Conservation (phyloP, 2,797 vertebrate genomes). For the Sebastes jordani region DNA sequence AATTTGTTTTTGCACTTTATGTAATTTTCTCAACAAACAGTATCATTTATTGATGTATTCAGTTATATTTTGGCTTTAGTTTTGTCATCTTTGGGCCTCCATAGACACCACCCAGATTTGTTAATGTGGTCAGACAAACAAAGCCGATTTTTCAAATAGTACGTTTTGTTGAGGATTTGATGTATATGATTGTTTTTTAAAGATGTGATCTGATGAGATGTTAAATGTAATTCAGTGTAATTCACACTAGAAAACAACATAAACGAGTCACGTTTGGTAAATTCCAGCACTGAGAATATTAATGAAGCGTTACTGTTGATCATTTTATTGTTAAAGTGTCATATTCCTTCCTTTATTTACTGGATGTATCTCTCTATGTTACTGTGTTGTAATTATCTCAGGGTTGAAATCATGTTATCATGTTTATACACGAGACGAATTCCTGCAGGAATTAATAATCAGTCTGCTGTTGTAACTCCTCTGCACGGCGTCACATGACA, state of each 20-base stretch:
- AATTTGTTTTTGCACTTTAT: neutral
- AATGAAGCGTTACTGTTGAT: conserved; percentile 32
- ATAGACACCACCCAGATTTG: neutral
- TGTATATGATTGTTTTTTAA: conserved; percentile 56
- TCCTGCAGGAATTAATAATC: conserved; percentile 23
- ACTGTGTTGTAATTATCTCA: conserved; percentile 74
- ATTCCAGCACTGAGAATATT: conserved; percentile 64
- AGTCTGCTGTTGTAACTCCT: neutral
- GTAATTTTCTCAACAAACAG: neutral
- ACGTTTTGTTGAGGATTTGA: conserved; percentile 15
- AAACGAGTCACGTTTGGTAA: neutral
- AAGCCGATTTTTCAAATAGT: neutral
- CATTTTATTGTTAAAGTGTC: neutral
- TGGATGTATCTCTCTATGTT: conserved; percentile 50
- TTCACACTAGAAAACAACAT: neutral
- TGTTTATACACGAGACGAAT: conserved; percentile 10
- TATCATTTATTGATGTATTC: neutral
- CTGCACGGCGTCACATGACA: neutral
- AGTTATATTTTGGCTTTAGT: neutral
- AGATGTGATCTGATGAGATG: conserved; percentile 37
- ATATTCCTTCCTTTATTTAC: conserved; percentile 31
- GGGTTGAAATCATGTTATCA: conserved; percentile 58
- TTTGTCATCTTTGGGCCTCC: neutral
- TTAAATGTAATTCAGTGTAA: conserved; percentile 23
- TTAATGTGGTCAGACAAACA: neutral